Base-by-base conservation (phyloP, 1,140 invertebrate genomes). In the Meloidogyne floridensis region DNA sequence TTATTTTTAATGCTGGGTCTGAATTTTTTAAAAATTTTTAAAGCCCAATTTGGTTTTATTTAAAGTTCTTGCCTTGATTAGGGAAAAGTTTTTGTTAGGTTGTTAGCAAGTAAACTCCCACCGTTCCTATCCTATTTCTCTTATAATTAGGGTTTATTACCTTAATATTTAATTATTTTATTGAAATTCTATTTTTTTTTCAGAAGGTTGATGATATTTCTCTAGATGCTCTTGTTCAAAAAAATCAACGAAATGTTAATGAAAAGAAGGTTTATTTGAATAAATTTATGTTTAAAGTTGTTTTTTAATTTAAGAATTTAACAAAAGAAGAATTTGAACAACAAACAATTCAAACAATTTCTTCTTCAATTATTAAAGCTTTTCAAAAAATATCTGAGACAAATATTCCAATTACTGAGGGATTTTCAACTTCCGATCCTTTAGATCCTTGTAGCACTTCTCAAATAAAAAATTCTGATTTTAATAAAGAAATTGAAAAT, bases 31-130 rank as follows among this genome's bases (percentile, higher is more conserved):
- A 54, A 77, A 54, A 8, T 54, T 6, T n/a, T 32, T 71, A 3
- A 51, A n/a, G n/a, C n/a, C n/a, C 75, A 51, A 77, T 69, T 51
- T 77, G 70, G 18, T 71, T n/a, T n/a, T n/a, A n/a, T n/a, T n/a
- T n/a, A n/a, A n/a, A n/a, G n/a, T n/a, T n/a, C n/a, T n/a, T n/a
- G n/a, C n/a, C n/a, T n/a, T n/a, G n/a, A n/a, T n/a, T n/a, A n/a
- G n/a, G n/a, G n/a, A n/a, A n/a, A n/a, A n/a, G n/a, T n/a, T n/a
- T n/a, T n/a, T n/a, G n/a, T n/a, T n/a, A n/a, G n/a, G n/a, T n/a
- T n/a, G n/a, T n/a, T n/a, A n/a, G n/a, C n/a, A n/a, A n/a, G n/a
- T n/a, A n/a, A n/a, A n/a, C n/a, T n/a, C n/a, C n/a, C n/a, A n/a
- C n/a, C n/a, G n/a, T n/a, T n/a, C n/a, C n/a, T n/a, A n/a, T n/a